phyloP scores from a whole-genome alignment of 2,113 vertebrate genomes.

The Oryzias curvinotus region DNA sequence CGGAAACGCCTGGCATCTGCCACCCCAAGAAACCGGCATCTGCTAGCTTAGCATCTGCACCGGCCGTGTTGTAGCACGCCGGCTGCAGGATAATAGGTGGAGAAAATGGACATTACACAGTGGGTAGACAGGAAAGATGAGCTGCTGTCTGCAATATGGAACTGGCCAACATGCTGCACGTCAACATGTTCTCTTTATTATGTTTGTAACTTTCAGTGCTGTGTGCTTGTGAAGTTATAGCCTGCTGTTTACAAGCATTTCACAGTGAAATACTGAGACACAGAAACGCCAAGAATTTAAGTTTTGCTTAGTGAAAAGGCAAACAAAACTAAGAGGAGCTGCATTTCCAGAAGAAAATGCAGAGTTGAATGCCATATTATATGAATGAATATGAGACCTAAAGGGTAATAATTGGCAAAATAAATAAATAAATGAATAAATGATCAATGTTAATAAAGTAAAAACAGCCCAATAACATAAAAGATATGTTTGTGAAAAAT shows the following conservation, averaged over 20 bases:
- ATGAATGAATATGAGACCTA: too few relatives aligned
- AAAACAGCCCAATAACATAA: too few relatives aligned
- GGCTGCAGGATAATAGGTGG: constrained; percentile 73
- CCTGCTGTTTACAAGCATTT: not conserved
- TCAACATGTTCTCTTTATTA: constrained; percentile 23
- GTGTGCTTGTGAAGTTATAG: not conserved
- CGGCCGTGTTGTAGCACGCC: constrained; percentile 25
- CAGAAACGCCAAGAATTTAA: too few relatives aligned
- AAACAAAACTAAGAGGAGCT: too few relatives aligned
- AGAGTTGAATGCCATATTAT: too few relatives aligned
- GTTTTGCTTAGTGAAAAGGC: too few relatives aligned
- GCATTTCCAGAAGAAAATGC: too few relatives aligned
- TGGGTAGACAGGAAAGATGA: constrained; percentile 58
- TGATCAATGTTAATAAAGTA: too few relatives aligned
- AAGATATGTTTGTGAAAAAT: too few relatives aligned
- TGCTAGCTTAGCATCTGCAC: constrained; percentile 50
- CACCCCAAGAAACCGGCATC: constrained; percentile 64
- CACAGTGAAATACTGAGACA: too few relatives aligned
- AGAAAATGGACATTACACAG: constrained; percentile 71
- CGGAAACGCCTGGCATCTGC: constrained; percentile 77
- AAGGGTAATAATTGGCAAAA: too few relatives aligned
- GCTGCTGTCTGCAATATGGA: constrained; percentile 56
- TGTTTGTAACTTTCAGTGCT: constrained; percentile 31
- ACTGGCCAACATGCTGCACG: constrained; percentile 37
- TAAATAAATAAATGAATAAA: too few relatives aligned